These are phyloP conservation scores for Beris morrisii DNA, from an alignment of 2,888 invertebrate species.

Conservation along the genomic window DNA sequence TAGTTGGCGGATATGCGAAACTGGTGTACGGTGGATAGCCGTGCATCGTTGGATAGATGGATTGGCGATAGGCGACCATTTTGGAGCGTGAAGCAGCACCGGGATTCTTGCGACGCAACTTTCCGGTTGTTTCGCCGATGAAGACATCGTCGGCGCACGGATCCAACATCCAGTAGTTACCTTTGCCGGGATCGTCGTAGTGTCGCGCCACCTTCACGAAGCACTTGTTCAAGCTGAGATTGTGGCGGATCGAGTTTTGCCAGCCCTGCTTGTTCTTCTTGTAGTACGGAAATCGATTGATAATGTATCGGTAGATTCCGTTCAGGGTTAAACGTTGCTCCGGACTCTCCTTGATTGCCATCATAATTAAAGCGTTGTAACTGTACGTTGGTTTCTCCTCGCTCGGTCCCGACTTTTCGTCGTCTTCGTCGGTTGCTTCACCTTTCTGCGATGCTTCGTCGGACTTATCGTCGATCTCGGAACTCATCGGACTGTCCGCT, in stretches of 20 bases:
- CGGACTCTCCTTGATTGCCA: constrained; percentile 96
- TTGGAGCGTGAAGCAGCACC: constrained; percentile 87
- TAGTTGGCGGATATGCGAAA: constrained; percentile 43
- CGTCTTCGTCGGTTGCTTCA: constrained; percentile 43
- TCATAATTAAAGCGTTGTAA: constrained; percentile 99
- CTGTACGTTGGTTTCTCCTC: constrained; percentile 95
- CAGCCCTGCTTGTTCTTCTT: constrained; percentile 97
- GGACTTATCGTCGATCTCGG: constrained; percentile 60
- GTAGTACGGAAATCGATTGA: constrained; percentile 97
- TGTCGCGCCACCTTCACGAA: constrained; percentile 96
- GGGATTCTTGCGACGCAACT: constrained; percentile 86
- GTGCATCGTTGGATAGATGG: constrained; percentile 57
- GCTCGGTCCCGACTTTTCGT: constrained; percentile 51
- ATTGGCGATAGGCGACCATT: constrained; percentile 84
- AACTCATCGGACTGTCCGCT: constrained; percentile 52
- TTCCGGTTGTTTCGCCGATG: constrained; percentile 97
- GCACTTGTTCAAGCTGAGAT: constrained; percentile 95
- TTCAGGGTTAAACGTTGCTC: constrained; percentile 91
- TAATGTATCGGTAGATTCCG: constrained; percentile 98
- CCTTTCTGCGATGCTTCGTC: constrained; percentile 57
- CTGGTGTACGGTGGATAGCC: constrained; percentile 52
- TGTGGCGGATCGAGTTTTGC: constrained; percentile 99
- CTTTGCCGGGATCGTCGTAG: constrained; percentile 99
- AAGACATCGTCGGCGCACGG: constrained; percentile 95
- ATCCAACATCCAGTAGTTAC: constrained; percentile 99